Evolutionary conservation across 2,113 vertebrate species (phyloP).

Genomic region (Neodon shergylaensis): DNA sequence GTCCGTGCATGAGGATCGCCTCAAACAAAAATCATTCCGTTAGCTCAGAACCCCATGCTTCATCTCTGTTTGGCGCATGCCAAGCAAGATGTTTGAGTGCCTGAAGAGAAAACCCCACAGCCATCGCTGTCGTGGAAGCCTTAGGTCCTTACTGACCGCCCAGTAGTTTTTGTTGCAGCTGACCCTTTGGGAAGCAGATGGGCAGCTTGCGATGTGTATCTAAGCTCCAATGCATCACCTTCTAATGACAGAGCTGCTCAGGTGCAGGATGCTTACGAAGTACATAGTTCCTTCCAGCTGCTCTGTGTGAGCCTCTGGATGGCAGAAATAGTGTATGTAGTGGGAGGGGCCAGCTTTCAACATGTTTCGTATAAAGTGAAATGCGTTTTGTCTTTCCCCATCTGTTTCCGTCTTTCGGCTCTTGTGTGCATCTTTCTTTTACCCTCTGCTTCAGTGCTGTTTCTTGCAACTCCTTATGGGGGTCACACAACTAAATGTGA

Average conservation of each 20-base stretch:
- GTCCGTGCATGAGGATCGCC: background rate
- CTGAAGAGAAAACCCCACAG: background rate
- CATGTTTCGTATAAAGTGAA: background rate
- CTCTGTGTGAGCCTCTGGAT: background rate
- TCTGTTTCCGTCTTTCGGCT: background rate
- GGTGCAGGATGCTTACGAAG: background rate
- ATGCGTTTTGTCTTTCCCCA: background rate
- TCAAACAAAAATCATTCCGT: background rate
- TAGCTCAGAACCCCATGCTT: fast-evolving
- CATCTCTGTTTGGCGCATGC: background rate
- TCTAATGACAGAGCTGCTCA: background rate
- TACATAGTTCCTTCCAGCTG: fast-evolving
- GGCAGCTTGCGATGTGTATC: background rate
- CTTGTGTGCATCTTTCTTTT: background rate
- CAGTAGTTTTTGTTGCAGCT: background rate
- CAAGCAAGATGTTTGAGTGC: background rate
- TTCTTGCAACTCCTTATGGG: background rate
- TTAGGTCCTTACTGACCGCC: background rate
- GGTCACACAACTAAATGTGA: too few species aligned
- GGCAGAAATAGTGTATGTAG: background rate
- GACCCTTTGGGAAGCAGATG: background rate
- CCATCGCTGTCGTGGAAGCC: background rate
- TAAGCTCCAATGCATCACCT: fast-evolving
- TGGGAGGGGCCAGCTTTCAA: background rate
- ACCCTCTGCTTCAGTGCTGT: fast-evolving